Conservation (phyloP, 2,113 vertebrate genomes). For the Cervus canadensis region DNA sequence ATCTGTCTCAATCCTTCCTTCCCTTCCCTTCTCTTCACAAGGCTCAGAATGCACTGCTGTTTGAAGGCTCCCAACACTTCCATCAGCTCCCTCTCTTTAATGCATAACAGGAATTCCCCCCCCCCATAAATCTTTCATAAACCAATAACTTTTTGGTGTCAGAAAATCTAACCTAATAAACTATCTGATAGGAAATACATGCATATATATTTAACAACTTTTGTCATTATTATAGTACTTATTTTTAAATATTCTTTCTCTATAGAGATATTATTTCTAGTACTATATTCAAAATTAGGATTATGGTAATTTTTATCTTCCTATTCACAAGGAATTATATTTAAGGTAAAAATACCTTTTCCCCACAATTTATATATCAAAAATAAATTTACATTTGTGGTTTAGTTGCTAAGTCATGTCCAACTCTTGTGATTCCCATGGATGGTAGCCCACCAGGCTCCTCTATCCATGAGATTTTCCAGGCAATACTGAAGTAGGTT, state of each 20-base stretch:
- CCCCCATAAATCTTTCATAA: too few relatives aligned
- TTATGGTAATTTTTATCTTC: neutral
- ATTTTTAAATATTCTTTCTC: neutral
- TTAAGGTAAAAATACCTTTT: neutral
- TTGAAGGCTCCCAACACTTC: neutral
- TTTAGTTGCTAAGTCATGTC: neutral
- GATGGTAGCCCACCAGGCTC: neutral
- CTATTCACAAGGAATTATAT: neutral
- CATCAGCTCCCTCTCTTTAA: neutral
- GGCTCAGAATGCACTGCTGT: rapidly evolving
- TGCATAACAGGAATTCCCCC: neutral
- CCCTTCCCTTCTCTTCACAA: neutral
- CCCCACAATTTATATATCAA: neutral
- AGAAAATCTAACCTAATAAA: neutral
- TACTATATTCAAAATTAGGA: neutral
- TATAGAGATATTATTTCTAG: neutral
- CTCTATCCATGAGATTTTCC: neutral
- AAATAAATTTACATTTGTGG: neutral
- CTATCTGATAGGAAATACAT: neutral
- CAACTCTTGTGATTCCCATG: neutral
- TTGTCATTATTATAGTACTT: neutral
- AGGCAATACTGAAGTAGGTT: neutral
- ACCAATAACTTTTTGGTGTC: neutral
- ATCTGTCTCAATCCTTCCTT: neutral
- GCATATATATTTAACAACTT: neutral